Conservation (phyloP, 2,113 vertebrate species). For the Callithrix jacchus region DNA sequence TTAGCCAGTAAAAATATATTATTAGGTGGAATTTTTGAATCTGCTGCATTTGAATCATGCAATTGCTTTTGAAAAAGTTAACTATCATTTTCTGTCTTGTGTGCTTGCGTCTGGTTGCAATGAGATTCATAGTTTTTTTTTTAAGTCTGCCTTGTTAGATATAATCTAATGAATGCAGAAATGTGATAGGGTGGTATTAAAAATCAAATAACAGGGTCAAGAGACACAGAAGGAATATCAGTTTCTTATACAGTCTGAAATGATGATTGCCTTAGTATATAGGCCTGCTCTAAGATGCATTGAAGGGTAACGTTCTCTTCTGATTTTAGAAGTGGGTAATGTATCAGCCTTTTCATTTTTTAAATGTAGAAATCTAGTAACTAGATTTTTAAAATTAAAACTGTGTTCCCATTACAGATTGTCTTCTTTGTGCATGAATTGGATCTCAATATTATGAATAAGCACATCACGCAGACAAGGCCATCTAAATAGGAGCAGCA, state of each 20-base stretch:
- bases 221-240: not conserved
- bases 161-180: not conserved
- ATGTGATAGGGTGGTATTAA: not conserved
- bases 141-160: not conserved
- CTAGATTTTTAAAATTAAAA: constrained; percentile 5
- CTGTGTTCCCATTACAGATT: not conserved
- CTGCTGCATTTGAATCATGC: not conserved
- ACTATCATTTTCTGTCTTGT: not conserved
- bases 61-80: not conserved
- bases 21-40: constrained; percentile 30
- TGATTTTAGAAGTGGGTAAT: not conserved
- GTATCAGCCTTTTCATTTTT: not conserved
- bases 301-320: not conserved
- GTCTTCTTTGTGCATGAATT: not conserved
- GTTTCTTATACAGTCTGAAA: not conserved
- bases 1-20: not conserved
- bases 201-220: not conserved
- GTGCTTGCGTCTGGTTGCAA: not conserved
- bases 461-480: not conserved
- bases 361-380: not conserved
- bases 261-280: not conserved
- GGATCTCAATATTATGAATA: not conserved
- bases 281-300: not conserved
- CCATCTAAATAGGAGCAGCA: not conserved
- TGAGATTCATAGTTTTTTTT: not conserved